phyloP scores from a whole-genome alignment of 1,140 invertebrate genomes.

The Aphidius gifuensis region DNA sequence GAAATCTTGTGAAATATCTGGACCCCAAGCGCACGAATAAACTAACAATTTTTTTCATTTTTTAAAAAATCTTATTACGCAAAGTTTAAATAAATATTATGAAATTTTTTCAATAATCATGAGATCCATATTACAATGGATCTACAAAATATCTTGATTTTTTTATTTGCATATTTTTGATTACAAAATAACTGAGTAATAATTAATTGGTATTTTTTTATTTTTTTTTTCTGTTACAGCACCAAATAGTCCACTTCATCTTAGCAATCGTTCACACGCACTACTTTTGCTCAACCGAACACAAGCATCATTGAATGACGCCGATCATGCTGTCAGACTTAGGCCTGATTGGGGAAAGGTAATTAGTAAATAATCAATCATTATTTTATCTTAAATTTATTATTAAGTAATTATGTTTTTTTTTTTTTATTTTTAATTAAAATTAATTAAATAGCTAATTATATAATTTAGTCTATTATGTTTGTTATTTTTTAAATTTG shows the following conservation, averaged over 20 bases:
- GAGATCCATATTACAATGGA: not conserved
- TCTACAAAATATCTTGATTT: not conserved
- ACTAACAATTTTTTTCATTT: not conserved
- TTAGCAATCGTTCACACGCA: slow-evolving; percentile 68
- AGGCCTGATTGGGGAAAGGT: slow-evolving; percentile 74
- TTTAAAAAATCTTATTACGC: slow-evolving; percentile 22
- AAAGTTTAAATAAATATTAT: slow-evolving; percentile 23
- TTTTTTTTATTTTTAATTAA: not conserved
- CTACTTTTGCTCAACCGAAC: slow-evolving; percentile 62
- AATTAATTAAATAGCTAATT: no score
- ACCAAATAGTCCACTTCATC: slow-evolving; percentile 66
- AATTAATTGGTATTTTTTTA: slow-evolving; percentile 16
- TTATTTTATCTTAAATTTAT: not conserved
- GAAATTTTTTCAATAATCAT: slow-evolving; percentile 11
- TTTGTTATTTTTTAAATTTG: no score
- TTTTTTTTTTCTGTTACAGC: slow-evolving; percentile 55
- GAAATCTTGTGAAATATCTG: slow-evolving; percentile 27
- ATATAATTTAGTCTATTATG: no score
- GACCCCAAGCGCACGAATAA: not conserved
- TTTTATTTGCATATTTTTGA: not conserved
- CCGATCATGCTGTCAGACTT: slow-evolving; percentile 64
- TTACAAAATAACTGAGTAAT: no score
- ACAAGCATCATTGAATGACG: slow-evolving; percentile 68
- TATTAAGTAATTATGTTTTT: not conserved
- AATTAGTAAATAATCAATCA: slow-evolving; percentile 29